A percentile compares a stretch with the other conserved stretches of the same genome.
Conservation (phyloP, 1,140 invertebrate species). For the Bombus cullumanus region DNA sequence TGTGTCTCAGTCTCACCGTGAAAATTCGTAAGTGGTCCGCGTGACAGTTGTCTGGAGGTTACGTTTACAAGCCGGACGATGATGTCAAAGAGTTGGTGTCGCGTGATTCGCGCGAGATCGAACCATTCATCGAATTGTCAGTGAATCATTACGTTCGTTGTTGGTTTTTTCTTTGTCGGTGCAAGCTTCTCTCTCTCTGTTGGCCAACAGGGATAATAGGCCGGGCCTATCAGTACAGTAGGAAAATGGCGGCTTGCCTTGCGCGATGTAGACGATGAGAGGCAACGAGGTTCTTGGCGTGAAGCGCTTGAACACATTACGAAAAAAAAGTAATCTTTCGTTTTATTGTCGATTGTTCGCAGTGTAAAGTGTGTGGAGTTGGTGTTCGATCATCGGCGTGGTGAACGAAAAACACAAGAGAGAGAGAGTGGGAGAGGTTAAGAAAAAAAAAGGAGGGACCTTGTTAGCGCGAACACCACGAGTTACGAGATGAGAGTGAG, state of each 20-base stretch:
- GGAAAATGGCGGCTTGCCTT: conserved; percentile 66
- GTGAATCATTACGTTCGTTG: conserved; percentile 32
- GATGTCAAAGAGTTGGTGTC: conserved; percentile 17
- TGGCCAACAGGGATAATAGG: conserved; percentile 52
- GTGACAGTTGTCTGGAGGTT: conserved; percentile 52
- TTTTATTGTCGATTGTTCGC: not conserved
- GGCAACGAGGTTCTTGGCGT: conserved; percentile 21
- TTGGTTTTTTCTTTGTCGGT: conserved; percentile 19
- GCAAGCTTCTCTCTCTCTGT: conserved; percentile 37
- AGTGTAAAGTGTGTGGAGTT: not conserved
- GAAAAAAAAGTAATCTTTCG: conserved; percentile 9
- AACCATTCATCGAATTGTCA: conserved; percentile 19
- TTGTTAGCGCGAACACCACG: conserved; percentile 32
- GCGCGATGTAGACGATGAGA: conserved; percentile 54
- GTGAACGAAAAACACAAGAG: not conserved
- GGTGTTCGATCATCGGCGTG: conserved; percentile 11
- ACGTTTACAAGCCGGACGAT: conserved; percentile 13
- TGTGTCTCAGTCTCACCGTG: conserved; percentile 30
- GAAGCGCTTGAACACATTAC: not conserved
- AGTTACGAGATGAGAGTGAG: conserved; percentile 45
- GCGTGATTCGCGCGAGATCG: conserved; percentile 16
- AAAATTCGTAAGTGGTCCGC: conserved; percentile 51
- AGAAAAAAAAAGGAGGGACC: not conserved
- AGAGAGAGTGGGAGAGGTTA: not conserved
- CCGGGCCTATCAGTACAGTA: conserved; percentile 63